Conservation (phyloP, 2,797 vertebrate species). For the Pitangus sulphuratus region DNA sequence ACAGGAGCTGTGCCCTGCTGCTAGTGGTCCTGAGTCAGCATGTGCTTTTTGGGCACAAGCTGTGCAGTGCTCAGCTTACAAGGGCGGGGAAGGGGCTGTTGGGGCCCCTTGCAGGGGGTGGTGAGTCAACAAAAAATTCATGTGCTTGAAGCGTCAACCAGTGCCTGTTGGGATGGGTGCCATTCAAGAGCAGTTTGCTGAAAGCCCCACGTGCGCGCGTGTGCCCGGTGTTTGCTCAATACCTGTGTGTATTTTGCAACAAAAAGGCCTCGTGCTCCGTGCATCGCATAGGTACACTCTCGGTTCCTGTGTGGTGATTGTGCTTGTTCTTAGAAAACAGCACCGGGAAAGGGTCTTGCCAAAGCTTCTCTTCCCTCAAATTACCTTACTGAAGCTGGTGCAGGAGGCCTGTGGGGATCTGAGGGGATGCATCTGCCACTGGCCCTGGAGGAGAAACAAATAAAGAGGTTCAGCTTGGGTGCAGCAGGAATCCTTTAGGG, state of each 20-base stretch:
- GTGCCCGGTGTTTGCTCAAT: background rate
- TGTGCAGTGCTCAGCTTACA: background rate
- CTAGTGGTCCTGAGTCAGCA: background rate
- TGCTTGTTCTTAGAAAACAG: background rate
- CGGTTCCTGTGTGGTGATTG: background rate
- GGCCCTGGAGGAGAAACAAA: background rate
- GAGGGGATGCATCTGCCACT: background rate
- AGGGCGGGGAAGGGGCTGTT: background rate
- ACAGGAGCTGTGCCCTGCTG: background rate
- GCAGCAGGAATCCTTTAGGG: background rate
- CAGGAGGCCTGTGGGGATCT: background rate
- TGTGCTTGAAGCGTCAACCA: background rate
- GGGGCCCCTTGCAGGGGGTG: background rate
- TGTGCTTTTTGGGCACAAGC: rapidly evolving
- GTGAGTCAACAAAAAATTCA: slow-evolving; percentile 7
- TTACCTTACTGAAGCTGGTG: background rate
- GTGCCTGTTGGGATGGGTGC: background rate
- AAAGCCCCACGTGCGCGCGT: rapidly evolving
- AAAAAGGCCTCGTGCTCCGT: background rate
- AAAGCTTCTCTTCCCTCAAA: background rate
- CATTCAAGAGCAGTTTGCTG: background rate
- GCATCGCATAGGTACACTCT: background rate
- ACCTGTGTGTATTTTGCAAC: background rate
- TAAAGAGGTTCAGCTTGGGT: background rate
- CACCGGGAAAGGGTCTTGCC: background rate